A percentile compares a stretch with the other conserved stretches of the same genome.
These are phyloP conservation scores for Bungarus multicinctus DNA, from an alignment of 2,113 vertebrate genomes.

Conservation along the genomic window DNA sequence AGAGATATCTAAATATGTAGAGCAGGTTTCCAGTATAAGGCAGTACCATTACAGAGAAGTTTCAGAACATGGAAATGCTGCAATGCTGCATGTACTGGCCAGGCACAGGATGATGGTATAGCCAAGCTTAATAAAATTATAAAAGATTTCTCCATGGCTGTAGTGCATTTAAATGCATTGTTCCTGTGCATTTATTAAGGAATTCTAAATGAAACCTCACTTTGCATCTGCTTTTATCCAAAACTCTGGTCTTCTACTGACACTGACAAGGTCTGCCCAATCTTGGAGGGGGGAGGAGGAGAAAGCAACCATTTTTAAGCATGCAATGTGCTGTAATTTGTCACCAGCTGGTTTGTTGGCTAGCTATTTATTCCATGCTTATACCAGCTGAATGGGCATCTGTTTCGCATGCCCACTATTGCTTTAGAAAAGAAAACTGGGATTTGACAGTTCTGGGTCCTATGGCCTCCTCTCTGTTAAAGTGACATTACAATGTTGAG, in stretches of 20 bases:
- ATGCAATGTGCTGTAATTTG: not conserved
- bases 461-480: not conserved
- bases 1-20: not conserved
- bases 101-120: not conserved
- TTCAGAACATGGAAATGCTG: too few relatives aligned
- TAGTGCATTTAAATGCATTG: not conserved
- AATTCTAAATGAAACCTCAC: not conserved
- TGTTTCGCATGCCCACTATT: not conserved
- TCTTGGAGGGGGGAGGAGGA: rapidly evolving
- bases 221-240: not conserved
- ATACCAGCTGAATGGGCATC: not conserved
- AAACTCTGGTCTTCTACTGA: not conserved
- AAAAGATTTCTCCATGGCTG: not conserved
- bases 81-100: not conserved
- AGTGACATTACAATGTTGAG: not conserved
- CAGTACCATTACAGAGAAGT: not conserved
- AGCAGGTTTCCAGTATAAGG: not conserved
- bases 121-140: not conserved
- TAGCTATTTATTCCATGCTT: not conserved
- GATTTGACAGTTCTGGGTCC: not conserved
- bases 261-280: not conserved
- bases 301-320: not conserved
- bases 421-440: not conserved
- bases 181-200: not conserved
- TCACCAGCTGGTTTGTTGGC: not conserved